Evolutionary conservation across 2,888 invertebrate species (phyloP), one percentile per base, ranked within the genome.

Genomic region (Adela reaumurella): DNA sequence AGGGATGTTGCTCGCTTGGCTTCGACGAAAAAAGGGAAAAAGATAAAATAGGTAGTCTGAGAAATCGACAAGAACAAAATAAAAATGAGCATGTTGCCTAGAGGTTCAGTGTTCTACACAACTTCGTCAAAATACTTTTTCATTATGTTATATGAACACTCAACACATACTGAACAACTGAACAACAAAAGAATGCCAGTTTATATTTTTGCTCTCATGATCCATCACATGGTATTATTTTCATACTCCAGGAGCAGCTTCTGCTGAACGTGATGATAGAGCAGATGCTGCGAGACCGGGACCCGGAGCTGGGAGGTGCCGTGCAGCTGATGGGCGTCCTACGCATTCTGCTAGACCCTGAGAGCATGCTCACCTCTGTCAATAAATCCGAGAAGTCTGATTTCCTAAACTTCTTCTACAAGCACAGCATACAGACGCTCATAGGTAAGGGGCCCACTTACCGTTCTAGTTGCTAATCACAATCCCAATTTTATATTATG

Each of bases 391-490:
- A 99, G 80, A 97, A 97, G 74, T 92, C 94, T 17, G 98, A 99
- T 71, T 99, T 99, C 72, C 84, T 99, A 49, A 93, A 92, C 71
- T 96, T 97, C 74, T 99, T 99, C 79, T 99, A 99, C 81, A 97
- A 96, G 72, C 92, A 96, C 76, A 96, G 96, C 81, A 94, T 99
- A 83, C 93, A 95, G 68, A 92, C 94, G 49, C 83, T 99, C 59
- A 94, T 97, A 78, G 90, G 92, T 91, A 78, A 76, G 81, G 68
- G 41, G 46, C n/a, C n/a, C n/a, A n/a, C n/a, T n/a, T n/a, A n/a
- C 14, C 8, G 14, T 8, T 11, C 35, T 29, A 14, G 8, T 11
- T 29, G 14, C 10, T 29, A 8, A 29, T 8, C 35, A 29, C 35
- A 29, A 29, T 11, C 14, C 10, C 8, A 29, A 14, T 11, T 11